Conservation (phyloP, 1,140 invertebrate species). For the Chironomus tepperi region DNA sequence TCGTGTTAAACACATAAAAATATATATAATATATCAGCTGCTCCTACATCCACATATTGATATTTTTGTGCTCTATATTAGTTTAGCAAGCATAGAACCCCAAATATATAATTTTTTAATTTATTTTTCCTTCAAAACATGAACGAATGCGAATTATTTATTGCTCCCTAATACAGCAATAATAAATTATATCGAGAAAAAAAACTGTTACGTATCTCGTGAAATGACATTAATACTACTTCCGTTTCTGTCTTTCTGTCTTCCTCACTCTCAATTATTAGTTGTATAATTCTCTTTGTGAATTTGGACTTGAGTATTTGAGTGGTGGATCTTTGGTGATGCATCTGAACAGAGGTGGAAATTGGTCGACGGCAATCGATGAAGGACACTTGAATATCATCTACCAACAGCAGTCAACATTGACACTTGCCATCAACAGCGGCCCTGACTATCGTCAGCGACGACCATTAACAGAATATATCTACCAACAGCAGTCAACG, state of each 20-base stretch:
- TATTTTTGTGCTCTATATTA: neutral
- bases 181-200: neutral
- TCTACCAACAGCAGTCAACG: too few relatives aligned
- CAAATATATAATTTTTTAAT: slow-evolving; percentile 9
- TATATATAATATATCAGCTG: neutral
- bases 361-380: too few relatives aligned
- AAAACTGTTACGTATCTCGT: neutral
- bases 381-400: too few relatives aligned
- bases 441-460: too few relatives aligned
- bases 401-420: too few relatives aligned
- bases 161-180: neutral
- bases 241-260: slow-evolving; percentile 4
- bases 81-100: neutral
- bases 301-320: too few relatives aligned
- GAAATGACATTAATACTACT: slow-evolving; percentile 22
- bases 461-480: too few relatives aligned
- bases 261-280: neutral
- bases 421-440: too few relatives aligned
- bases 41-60: neutral
- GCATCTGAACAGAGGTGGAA: too few relatives aligned
- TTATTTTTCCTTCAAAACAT: neutral
- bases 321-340: too few relatives aligned
- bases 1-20: neutral
- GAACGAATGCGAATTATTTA: slow-evolving; percentile 12
- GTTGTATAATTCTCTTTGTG: neutral